Base-by-base conservation (phyloP, 1,140 invertebrate species). In the Cephus cinctus region DNA sequence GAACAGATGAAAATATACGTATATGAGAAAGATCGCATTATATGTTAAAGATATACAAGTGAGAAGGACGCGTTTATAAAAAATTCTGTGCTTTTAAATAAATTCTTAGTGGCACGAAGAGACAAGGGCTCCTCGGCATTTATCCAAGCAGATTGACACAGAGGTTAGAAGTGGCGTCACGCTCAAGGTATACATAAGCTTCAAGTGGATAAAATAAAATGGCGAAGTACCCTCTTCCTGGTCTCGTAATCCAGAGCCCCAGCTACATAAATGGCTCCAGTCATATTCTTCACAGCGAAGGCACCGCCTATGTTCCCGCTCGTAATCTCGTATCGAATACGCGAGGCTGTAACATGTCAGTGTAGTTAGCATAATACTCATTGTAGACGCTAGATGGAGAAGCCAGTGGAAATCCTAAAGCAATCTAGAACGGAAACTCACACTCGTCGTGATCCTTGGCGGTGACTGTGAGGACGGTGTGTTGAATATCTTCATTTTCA, bases 371-470 rank as follows among this genome's bases (percentile, higher is more conserved):
- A n/a, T n/a, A n/a, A n/a, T n/a, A n/a, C n/a, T n/a, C n/a, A n/a
- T n/a, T n/a, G n/a, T n/a, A n/a, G n/a, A n/a, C n/a, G n/a, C n/a
- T n/a, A n/a, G n/a, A n/a, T n/a, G n/a, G n/a, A n/a, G n/a, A n/a
- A n/a, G n/a, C n/a, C n/a, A n/a, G n/a, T n/a, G n/a, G n/a, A n/a
- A n/a, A n/a, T 30, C 27, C 12, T 30, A 11, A 12, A 2, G 11
- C 27, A 2, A 11, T 30, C 27, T 30, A 9, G 14, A 30, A 11
- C 12, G 9, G 9, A 3, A 30, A 91, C 91, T 94, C 81, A 95
- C 94, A 96, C 84, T 97, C 94, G 81, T 98, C 95, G 81, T 92
- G 89, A 85, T 98, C 94, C 81, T 96, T 95, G 80, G 95, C 95
- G 74, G 93, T 96, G 76, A 98, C 92, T 31, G 93, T 96, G 68